A percentile compares a stretch with the other conserved stretches of the same genome.
phyloP scores from a whole-genome alignment of 2,797 vertebrate genomes.

The Silurus aristotelis region DNA sequence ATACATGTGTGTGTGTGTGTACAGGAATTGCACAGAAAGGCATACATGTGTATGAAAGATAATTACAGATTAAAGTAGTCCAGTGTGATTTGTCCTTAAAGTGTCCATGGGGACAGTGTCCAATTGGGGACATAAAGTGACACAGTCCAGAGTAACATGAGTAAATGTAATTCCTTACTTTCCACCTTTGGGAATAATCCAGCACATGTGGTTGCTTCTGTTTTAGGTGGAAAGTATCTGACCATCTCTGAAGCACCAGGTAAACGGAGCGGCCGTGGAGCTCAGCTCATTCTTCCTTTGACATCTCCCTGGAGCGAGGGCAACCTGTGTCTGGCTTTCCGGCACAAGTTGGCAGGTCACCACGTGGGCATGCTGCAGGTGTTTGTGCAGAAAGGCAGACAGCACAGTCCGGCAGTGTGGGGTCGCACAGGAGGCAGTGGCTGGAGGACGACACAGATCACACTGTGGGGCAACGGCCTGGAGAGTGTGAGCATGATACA shows the following conservation, averaged over 20 bases:
- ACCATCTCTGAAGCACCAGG: slow-evolving; percentile 81
- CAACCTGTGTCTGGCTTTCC: slow-evolving; percentile 89
- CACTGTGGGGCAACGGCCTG: slow-evolving; percentile 81
- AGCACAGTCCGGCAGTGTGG: slow-evolving; percentile 88
- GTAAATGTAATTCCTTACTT: no score
- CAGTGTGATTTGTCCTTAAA: no score
- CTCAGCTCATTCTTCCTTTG: slow-evolving; percentile 84
- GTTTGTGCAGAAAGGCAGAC: slow-evolving; percentile 82
- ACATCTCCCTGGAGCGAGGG: slow-evolving; percentile 73
- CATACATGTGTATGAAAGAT: no score
- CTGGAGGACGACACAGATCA: slow-evolving; percentile 92
- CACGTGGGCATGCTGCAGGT: slow-evolving; percentile 88
- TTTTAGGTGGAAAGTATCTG: slow-evolving; percentile 85
- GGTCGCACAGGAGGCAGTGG: slow-evolving; percentile 86
- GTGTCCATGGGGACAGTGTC: no score
- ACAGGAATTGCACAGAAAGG: no score
- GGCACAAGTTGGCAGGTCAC: slow-evolving; percentile 85
- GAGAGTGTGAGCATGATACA: slow-evolving; percentile 84
- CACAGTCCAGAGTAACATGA: no score
- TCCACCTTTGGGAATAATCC: not conserved
- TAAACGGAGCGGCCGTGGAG: slow-evolving; percentile 78
- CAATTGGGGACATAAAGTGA: no score
- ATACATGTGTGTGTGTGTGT: no score
- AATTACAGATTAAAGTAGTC: no score
- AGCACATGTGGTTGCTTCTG: not conserved